These are phyloP conservation scores for Andrena dorsata DNA, from an alignment of 2,888 invertebrate species.

Conservation along the genomic window DNA sequence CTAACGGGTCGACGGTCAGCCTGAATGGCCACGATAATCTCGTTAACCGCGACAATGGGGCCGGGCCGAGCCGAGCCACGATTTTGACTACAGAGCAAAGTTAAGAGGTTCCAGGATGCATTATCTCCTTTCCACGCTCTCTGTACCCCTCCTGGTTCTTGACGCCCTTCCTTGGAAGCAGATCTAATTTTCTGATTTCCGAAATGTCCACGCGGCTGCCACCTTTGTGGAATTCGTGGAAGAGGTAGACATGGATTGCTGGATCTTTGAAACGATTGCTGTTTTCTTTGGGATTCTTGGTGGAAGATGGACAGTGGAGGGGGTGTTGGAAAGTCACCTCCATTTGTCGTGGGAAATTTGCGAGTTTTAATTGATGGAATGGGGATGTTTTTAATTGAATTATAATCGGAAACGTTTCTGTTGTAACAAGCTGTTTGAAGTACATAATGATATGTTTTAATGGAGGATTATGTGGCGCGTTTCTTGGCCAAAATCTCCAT, in stretches of 20 bases:
- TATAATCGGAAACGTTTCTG: background rate
- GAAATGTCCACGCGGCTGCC: constrained; percentile 18
- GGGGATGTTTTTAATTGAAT: no score
- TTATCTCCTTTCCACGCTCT: constrained; percentile 18
- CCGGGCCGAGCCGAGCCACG: constrained; percentile 50
- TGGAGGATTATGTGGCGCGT: background rate
- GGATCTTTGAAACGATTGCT: background rate
- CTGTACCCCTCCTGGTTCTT: background rate
- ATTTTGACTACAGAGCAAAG: constrained; percentile 74
- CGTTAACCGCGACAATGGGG: constrained; percentile 76
- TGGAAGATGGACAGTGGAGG: no score
- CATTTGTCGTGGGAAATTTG: no score
- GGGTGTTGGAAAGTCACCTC: no score
- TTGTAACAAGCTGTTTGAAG: no score
- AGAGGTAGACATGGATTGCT: background rate
- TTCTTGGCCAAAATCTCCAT: constrained; percentile 26
- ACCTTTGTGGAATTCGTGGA: constrained; percentile 14
- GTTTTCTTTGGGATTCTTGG: no score
- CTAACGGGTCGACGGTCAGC: constrained; percentile 69
- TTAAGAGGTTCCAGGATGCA: constrained; percentile 70
- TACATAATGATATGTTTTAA: background rate
- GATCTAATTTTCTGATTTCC: constrained; percentile 77
- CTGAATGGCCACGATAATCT: constrained; percentile 78
- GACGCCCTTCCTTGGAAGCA: constrained; percentile 45
- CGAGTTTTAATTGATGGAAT: no score